Base-by-base conservation (phyloP, 2,113 vertebrate genomes). In the Rhombomys opimus region DNA sequence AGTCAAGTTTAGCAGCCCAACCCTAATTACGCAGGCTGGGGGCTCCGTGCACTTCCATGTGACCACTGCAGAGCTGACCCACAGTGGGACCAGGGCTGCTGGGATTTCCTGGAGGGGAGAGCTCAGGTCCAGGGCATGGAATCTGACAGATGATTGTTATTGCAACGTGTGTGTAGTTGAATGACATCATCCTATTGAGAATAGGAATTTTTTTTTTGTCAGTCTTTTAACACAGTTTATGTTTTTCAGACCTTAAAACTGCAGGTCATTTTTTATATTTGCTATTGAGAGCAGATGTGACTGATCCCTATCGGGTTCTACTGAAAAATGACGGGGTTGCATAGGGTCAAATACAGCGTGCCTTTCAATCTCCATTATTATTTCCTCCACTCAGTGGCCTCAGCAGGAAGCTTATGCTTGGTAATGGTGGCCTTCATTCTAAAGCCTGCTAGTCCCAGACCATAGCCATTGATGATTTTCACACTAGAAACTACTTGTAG, bases 261-360 rank as follows among this genome's bases (percentile, higher is more conserved):
- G 96, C 93, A 98, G 97, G 97, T 98, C 94, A 98, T 98, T 98
- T 98, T 98, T 98, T 98, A 97, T 97, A 97, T 98, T 98, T 98
- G 97, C 98, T 98, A 98, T 98, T 98, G 98, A 97, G 98, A 99
- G 98, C 98, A 99, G 99, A 99, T 99, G 98, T 99, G 97, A 96
- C 96, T 97, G 96, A 94, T 98, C 97, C 97, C 98, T 98, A 97
- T 98, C 97, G 90, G 97, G 96, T 97, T 98, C 98, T 98, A 97
- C 97, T 98, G 97, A 98, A 98, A 98, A 98, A 97, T 80, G 95
- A 96, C 27, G 89, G 95, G 98, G 98, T 97, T 98, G 95, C 6
- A 0, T 97, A 95, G 98, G 98, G 98, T 99, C 89, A 89, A 95
- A 97, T 97, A 81, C 96, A 98, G 98, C 98, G 96, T 88, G 97